Evolutionary conservation across 2,113 vertebrate genomes (phyloP).

Genomic region (Kryptolebias marmoratus): DNA sequence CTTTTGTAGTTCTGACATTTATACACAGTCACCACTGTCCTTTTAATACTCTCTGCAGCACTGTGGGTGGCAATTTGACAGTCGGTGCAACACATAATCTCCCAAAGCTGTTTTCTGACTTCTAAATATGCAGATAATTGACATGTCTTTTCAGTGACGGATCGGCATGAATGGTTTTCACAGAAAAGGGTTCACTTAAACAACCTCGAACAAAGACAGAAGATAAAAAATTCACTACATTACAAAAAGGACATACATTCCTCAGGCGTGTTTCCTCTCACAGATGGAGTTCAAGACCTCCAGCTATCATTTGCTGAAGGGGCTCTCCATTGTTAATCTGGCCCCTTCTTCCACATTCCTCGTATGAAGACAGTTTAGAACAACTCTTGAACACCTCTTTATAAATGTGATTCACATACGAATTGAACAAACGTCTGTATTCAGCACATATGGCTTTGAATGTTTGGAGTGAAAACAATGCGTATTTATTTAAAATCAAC

Average conservation of each 20-base stretch:
- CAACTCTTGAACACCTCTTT: conserved; percentile 15
- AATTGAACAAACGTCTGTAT: not conserved
- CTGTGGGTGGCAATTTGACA: conserved; percentile 3
- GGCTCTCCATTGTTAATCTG: conserved; percentile 36
- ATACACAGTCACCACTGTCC: conserved; percentile 23
- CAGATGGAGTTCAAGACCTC: conserved; percentile 67
- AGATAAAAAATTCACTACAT: conserved; percentile 17
- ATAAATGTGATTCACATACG: not conserved
- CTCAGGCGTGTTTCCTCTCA: conserved; percentile 62
- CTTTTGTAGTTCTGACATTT: conserved; percentile 43
- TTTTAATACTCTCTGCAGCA: conserved; percentile 9
- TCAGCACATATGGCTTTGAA: not conserved
- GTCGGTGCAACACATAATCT: not conserved
- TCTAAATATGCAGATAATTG: not conserved
- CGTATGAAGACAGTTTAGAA: conserved; percentile 5
- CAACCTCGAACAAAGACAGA: conserved; percentile 17
- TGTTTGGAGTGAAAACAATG: too few species aligned
- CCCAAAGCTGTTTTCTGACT: not conserved
- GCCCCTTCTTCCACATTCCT: conserved; percentile 17
- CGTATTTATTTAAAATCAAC: too few species aligned
- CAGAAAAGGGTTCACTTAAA: not conserved
- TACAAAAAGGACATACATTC: conserved; percentile 43
- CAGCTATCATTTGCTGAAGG: conserved; percentile 50
- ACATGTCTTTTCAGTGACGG: conserved; percentile 5
- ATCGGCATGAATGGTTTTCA: not conserved